Conservation (phyloP, 2,113 vertebrate genomes). For the Ploceus nigricollis region DNA sequence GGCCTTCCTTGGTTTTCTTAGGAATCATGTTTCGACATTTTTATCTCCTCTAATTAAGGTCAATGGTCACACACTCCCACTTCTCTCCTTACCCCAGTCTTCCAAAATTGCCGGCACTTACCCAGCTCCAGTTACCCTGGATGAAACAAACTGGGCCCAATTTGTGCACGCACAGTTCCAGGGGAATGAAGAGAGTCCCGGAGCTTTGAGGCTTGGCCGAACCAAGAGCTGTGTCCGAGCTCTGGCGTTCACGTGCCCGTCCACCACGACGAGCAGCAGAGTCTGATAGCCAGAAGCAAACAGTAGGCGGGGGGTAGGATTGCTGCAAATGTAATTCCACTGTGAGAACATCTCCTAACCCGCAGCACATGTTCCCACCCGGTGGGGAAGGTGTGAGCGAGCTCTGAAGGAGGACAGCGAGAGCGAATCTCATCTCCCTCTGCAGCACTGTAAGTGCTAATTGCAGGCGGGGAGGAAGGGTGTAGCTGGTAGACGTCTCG, state of each 20-base stretch:
- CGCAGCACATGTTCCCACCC: slow-evolving; percentile 29
- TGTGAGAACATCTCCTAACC: background rate
- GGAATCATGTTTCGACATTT: slow-evolving; percentile 13
- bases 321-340: slow-evolving; percentile 39
- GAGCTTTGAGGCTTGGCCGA: background rate
- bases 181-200: background rate
- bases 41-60: slow-evolving; percentile 40
- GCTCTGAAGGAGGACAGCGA: slow-evolving; percentile 13
- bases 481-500: slow-evolving; percentile 34
- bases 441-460: slow-evolving; percentile 41
- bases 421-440: slow-evolving; percentile 10
- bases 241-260: background rate
- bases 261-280: background rate
- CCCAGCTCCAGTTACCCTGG: background rate
- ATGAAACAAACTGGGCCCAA: background rate
- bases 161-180: background rate
- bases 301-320: background rate
- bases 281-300: background rate
- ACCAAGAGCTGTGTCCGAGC: background rate
- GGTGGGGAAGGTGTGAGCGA: slow-evolving; percentile 51
- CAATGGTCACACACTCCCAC: background rate
- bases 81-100: background rate
- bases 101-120: background rate
- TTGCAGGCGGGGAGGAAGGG: slow-evolving; percentile 31
- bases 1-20: slow-evolving; percentile 16